A percentile compares a stretch with the other conserved stretches of the same genome.
Evolutionary conservation across 2,113 vertebrate species (phyloP).

Genomic region (Calcarius ornatus): DNA sequence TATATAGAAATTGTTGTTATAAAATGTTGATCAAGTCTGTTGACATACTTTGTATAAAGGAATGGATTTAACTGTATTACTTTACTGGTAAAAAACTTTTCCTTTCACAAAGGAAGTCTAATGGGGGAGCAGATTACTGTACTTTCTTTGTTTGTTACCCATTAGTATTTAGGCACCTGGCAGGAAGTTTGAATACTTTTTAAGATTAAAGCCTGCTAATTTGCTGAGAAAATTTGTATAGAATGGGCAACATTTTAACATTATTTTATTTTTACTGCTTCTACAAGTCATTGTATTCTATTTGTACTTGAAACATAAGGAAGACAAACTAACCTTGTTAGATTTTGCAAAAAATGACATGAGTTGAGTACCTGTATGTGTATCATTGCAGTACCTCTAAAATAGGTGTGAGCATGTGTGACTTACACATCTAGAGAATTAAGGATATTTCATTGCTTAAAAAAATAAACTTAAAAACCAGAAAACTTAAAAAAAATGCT

Average conservation of each 20-base stretch:
- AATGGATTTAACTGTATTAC: background rate
- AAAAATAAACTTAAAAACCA: background rate
- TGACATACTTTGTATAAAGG: background rate
- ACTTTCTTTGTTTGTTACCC: conserved; percentile 67
- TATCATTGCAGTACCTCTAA: background rate
- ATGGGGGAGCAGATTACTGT: conserved; percentile 35
- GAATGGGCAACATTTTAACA: background rate
- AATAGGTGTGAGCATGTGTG: background rate
- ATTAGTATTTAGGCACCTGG: conserved; percentile 71
- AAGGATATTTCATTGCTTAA: background rate
- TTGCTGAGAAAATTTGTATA: conserved; percentile 5
- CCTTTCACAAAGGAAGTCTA: conserved; percentile 59
- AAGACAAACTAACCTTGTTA: background rate
- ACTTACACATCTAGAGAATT: background rate
- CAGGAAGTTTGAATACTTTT: conserved; percentile 75
- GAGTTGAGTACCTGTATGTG: background rate
- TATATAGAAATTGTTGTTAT: background rate
- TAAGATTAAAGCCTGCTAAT: conserved; percentile 59
- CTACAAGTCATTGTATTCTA: background rate
- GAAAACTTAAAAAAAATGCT: background rate
- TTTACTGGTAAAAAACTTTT: conserved; percentile 57
- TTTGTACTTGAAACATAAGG: background rate
- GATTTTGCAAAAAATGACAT: background rate
- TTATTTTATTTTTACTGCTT: background rate
- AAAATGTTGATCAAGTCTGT: background rate